Base-by-base conservation (phyloP, 2,113 vertebrate genomes). In the Limnothrissa miodon region DNA sequence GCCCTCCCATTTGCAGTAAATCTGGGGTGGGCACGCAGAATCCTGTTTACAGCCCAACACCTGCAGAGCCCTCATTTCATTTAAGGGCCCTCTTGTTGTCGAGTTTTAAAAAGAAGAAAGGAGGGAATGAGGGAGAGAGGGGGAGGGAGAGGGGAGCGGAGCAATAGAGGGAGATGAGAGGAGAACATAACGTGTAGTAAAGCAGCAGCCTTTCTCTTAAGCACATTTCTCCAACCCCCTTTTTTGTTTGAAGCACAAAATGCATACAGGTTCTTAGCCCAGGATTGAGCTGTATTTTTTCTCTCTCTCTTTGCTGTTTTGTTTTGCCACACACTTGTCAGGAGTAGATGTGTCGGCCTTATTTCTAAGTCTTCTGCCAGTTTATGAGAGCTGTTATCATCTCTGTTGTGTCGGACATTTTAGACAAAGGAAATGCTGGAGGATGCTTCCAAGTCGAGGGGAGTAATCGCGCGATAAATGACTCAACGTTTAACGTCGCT, bases 1-100 rank as follows among this genome's bases (percentile, higher is more conserved):
- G 66, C 29, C 29, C 66, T 74, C 66, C 66, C 66, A 74, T 74
- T 74, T 74, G 66, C 66, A 74, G 66, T 74, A 74, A 74, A 74
- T 74, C 66, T 74, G 66, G 17, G 33, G 17, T 15, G 66, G 66
- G 36, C 29, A 15, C 10, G 1, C 29, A 74, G 66, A 33, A 36
- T 36, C 29, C 29, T 74, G 66, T 74, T 74, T 74, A 74, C 66
- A 74, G 29, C 25, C 66, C 66, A 33, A 74, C 66, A 74, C 66
- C 66, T 74, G 59, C 66, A 36, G 66, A 74, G 66, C 66, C 66
- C 66, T 74, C 66, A 33, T 33, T 74, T 17, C 66, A 0, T 74
- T 74, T 36, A 74, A 33, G 66, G 66, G 25, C 66, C 29, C 66
- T 74, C 25, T 74, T 74, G 66, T 74, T 74, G 59, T 66, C 29